Base-by-base conservation (phyloP, 2,888 invertebrate species). In the Troilus luridus region DNA sequence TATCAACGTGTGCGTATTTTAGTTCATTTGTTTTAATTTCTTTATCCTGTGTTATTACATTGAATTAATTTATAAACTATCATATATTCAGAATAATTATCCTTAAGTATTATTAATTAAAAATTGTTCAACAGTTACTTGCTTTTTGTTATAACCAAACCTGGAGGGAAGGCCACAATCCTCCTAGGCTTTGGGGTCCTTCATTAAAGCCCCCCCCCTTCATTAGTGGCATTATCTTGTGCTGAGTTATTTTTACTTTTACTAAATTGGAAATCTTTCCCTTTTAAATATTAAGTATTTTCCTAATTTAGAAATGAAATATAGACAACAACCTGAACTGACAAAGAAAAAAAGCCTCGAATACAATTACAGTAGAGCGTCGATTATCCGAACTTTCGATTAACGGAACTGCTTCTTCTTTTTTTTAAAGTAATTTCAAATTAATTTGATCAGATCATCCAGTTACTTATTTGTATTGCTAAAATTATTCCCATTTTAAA, bases 161-260 rank as follows among this genome's bases (percentile, higher is more conserved):
- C 67, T 24, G n/a, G 0, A 10, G 24, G 11, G 67, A 24, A 67
- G 12, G 67, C 67, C 24, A 67, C 67, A 24, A 67, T 24, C 67
- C 14, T 24, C 24, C 67, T 14, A 12, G 24, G 67, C 24, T 67
- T 77, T 41, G 72, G 72, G 72, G 19, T 14, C 72, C 72, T 41
- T 77, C 72, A 41, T 77, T 77, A 77, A 77, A 41, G 5, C 41
- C 2, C 17, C 27, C 27, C 72, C 72, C 72, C 72, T 77, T 77
- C 72, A 19, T 77, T 77, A 77, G 72, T 27, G 41, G 72, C 72
- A 77, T 77, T 77, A 77, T 41, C 72, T 77, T 77, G 72, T 77
- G 72, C 27, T 8, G 27, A 12, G 72, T 14, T 77, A 77, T 77
- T 77, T 77, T 77, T 77, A 77, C 41, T 41, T 77, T 19, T 77